A percentile compares a stretch with the other conserved stretches of the same genome.
Evolutionary conservation across 2,888 invertebrate genomes (phyloP).

Genomic region (Hypsopygia costalis): DNA sequence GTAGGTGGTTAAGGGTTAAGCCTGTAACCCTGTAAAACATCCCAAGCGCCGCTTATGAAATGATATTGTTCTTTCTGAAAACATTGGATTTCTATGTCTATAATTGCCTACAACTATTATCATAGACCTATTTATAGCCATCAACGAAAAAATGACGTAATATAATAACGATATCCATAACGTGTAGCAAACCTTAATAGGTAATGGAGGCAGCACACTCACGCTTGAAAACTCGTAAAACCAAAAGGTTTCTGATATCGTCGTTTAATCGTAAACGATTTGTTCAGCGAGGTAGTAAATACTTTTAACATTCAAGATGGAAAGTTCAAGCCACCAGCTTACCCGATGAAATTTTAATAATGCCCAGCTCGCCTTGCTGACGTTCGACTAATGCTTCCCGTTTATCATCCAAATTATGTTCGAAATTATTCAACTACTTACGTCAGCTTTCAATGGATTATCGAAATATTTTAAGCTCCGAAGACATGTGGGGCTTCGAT

Average conservation of each 20-base stretch:
- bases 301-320: constrained; percentile 17
- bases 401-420: constrained; percentile 54
- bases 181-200: not conserved
- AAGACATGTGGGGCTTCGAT: constrained; percentile 9
- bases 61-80: too few relatives aligned
- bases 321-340: constrained; percentile 43
- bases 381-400: constrained; percentile 41
- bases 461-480: constrained; percentile 31
- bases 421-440: constrained; percentile 40
- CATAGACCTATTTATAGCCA: not conserved
- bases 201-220: not conserved
- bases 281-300: not conserved
- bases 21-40: too few relatives aligned
- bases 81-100: too few relatives aligned
- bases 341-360: constrained; percentile 61
- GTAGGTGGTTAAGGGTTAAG: too few relatives aligned
- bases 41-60: too few relatives aligned
- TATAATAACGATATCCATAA: too few relatives aligned
- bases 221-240: constrained; percentile 4
- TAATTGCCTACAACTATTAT: too few relatives aligned
- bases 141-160: not conserved
- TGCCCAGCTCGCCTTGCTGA: constrained; percentile 34
- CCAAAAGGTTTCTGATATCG: constrained; percentile 5
- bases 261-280: constrained; percentile 4
- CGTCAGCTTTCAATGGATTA: constrained; percentile 47